Evolutionary conservation across 2,113 vertebrate species (phyloP).

Genomic region (Osmerus eperlanus): DNA sequence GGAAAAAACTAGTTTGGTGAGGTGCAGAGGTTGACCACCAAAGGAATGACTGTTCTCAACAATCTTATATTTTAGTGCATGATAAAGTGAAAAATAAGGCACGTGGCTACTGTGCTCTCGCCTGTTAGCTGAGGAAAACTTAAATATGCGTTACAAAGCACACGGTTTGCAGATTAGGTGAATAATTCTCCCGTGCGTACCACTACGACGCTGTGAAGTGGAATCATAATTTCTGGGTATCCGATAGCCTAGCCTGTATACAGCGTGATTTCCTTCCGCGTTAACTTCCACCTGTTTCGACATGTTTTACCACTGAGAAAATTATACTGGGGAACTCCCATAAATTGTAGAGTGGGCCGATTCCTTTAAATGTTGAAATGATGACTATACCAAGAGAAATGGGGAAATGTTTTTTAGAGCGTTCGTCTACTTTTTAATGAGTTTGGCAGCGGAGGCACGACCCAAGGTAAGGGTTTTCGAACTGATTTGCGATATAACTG

Average conservation of each 20-base stretch:
- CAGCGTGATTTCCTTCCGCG: conserved; percentile 52
- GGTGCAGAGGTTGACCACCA: too few relatives aligned
- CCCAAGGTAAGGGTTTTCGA: not conserved
- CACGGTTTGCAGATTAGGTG: too few relatives aligned
- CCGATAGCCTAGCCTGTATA: not conserved
- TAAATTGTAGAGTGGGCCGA: conserved; percentile 14
- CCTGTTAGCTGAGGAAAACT: too few relatives aligned
- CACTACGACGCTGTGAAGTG: not conserved
- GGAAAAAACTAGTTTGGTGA: too few relatives aligned
- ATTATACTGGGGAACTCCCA: conserved; percentile 29
- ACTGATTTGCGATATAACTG: too few relatives aligned
- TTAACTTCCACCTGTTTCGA: conserved; percentile 6
- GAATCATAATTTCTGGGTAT: not conserved
- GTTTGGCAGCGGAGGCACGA: not conserved
- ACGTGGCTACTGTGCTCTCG: too few relatives aligned
- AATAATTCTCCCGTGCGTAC: too few relatives aligned
- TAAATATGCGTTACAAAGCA: too few relatives aligned
- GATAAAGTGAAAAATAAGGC: too few relatives aligned
- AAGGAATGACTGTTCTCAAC: too few relatives aligned
- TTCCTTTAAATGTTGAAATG: conserved; percentile 28
- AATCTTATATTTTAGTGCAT: too few relatives aligned
- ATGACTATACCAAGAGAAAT: conserved; percentile 25
- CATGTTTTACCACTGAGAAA: too few relatives aligned
- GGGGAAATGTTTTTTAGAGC: conserved; percentile 47
- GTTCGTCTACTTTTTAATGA: conserved; percentile 9